A percentile compares a stretch with the other conserved stretches of the same genome.
Evolutionary conservation across 1,140 invertebrate genomes (phyloP).

Genomic region (Helicoverpa armigera): DNA sequence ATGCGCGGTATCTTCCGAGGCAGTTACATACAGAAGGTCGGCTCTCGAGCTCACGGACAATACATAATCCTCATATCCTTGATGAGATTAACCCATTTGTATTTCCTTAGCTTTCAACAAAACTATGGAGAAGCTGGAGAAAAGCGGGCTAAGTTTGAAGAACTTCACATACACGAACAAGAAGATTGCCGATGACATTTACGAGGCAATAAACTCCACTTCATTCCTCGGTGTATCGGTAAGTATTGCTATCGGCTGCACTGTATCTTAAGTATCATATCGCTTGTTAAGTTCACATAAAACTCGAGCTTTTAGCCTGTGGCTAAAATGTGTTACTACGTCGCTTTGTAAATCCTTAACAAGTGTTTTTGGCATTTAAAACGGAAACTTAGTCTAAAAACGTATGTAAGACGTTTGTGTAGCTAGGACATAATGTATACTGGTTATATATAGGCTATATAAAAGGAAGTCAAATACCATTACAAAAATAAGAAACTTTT

Average conservation of each 20-base stretch:
- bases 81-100: constrained; percentile 9
- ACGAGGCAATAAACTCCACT: constrained; percentile 98
- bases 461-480: too few species aligned
- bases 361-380: too few species aligned
- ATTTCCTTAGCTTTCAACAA: constrained; percentile 95
- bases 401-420: too few species aligned
- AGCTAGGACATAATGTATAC: too few species aligned
- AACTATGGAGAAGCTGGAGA: constrained; percentile 95
- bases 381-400: too few species aligned
- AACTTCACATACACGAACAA: constrained; percentile 99
- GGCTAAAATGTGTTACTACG: too few species aligned
- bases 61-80: constrained; percentile 20
- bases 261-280: constrained; percentile 20
- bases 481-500: too few species aligned
- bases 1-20: constrained; percentile 2
- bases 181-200: constrained; percentile 97
- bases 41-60: constrained; percentile 11
- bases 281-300: background rate
- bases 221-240: constrained; percentile 99
- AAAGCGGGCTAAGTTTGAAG: constrained; percentile 93
- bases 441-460: too few species aligned
- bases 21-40: constrained; percentile 31
- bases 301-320: background rate
- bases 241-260: constrained; percentile 74
- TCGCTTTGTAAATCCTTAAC: too few species aligned